Percentiles rank a stretch among this genome's conserved stretches.
Conservation (phyloP, 2,888 invertebrate species). For the Drosophila colorata region DNA sequence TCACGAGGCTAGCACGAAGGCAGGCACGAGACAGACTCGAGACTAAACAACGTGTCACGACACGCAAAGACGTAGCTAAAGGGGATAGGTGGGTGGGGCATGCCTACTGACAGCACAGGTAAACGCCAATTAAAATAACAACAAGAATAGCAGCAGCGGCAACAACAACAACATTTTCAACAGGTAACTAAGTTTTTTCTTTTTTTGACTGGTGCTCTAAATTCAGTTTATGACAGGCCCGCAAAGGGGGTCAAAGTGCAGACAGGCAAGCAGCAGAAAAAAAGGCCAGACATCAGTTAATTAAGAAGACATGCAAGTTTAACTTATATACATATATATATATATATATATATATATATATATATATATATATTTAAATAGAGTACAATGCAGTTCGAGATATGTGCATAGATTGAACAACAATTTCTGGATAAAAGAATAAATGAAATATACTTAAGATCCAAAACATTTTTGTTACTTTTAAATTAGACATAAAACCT, state of each 20-base stretch:
- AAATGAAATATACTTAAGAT: background rate
- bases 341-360: conserved; percentile 2
- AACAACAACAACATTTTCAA: conserved; percentile 62
- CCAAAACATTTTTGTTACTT: too few relatives aligned
- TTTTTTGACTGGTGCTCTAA: conserved; percentile 56
- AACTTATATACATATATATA: conserved; percentile 5
- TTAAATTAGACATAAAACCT: too few relatives aligned
- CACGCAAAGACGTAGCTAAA: background rate
- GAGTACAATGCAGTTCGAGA: conserved; percentile 10
- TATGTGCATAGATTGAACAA: background rate
- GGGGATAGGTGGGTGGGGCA: conserved; percentile 4
- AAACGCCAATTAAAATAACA: conserved; percentile 74
- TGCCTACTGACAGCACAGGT: conserved; percentile 38
- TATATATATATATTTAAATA: background rate
- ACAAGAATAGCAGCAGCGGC: conserved; percentile 44
- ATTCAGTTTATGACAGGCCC: conserved; percentile 46
- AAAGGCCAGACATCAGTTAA: conserved; percentile 18
- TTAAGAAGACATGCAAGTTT: conserved; percentile 37
- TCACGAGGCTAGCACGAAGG: conserved; percentile 44
- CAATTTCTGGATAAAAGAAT: conserved; percentile 5
- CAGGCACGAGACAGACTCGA: conserved; percentile 32
- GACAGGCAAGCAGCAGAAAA: conserved; percentile 15
- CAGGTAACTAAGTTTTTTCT: conserved; percentile 63
- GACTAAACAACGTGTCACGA: conserved; percentile 52
- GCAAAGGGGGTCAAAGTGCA: conserved; percentile 30